phyloP scores from a whole-genome alignment of 2,888 invertebrate genomes.

The Euclidia mi region DNA sequence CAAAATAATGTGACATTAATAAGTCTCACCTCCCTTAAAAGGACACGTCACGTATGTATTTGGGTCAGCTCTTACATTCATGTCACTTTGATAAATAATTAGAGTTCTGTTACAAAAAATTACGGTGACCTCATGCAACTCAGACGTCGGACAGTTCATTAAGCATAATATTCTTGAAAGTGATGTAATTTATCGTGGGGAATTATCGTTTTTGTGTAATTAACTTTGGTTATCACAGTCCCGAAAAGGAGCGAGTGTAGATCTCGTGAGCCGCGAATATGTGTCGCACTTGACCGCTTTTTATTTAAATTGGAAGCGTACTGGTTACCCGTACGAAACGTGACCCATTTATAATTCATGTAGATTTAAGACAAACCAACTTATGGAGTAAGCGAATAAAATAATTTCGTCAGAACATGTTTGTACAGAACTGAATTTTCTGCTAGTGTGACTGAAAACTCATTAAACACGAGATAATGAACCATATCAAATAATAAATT shows the following conservation, averaged over 20 bases:
- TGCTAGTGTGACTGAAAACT: no score
- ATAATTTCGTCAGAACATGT: conserved; percentile 3
- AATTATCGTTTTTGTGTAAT: conserved; percentile 36
- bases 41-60: conserved; percentile 73
- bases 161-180: conserved; percentile 39
- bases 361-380: conserved; percentile 54
- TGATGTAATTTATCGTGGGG: conserved; percentile 37
- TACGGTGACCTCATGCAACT: conserved; percentile 48
- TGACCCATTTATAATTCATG: conserved; percentile 58
- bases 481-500: conserved; percentile 16
- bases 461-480: background rate
- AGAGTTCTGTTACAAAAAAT: conserved; percentile 52
- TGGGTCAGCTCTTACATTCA: conserved; percentile 67
- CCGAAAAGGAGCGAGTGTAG: conserved; percentile 29
- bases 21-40: conserved; percentile 75
- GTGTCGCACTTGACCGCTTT: conserved; percentile 47
- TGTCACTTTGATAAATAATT: conserved; percentile 67
- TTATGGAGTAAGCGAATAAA: conserved; percentile 33
- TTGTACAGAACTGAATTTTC: background rate
- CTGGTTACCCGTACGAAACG: conserved; percentile 56
- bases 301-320: conserved; percentile 62
- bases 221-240: conserved; percentile 25
- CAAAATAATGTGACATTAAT: conserved; percentile 82
- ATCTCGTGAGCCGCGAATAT: conserved; percentile 29
- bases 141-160: conserved; percentile 47